These are phyloP conservation scores for Camelus dromedarius DNA, from an alignment of 2,113 vertebrate species.

Conservation along the genomic window DNA sequence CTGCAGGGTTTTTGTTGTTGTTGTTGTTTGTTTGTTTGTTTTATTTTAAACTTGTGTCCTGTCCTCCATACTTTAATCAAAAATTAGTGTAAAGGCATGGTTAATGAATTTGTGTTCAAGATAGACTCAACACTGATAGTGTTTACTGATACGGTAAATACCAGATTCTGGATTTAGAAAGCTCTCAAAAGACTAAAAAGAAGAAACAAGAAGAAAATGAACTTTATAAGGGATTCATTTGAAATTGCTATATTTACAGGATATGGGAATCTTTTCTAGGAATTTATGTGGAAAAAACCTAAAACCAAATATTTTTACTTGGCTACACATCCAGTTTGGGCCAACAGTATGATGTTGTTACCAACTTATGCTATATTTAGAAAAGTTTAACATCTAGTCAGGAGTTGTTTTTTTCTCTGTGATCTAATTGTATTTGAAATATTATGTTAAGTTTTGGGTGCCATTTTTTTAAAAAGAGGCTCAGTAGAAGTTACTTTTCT, in stretches of 20 bases:
- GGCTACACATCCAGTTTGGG: neutral
- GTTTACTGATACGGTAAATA: neutral
- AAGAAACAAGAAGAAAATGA: neutral
- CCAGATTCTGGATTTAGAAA: neutral
- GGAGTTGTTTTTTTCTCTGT: neutral
- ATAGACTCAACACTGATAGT: neutral
- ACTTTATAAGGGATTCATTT: neutral
- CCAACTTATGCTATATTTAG: neutral
- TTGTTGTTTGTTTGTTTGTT: too few relatives aligned
- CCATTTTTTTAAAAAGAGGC: neutral
- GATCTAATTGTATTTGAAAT: constrained; percentile 34
- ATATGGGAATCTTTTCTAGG: neutral
- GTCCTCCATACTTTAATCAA: neutral
- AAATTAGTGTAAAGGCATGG: neutral
- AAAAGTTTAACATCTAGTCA: constrained; percentile 3
- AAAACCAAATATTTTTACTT: constrained; percentile 16
- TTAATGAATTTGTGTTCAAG: neutral
- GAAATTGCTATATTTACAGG: neutral
- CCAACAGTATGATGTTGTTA: neutral
- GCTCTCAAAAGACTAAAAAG: constrained; percentile 7
- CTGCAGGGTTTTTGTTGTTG: neutral
- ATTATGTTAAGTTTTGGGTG: neutral
- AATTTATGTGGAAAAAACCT: neutral
- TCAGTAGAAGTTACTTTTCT: neutral
- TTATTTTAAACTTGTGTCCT: neutral